Percentiles rank a stretch among this genome's conserved stretches.
Conservation (phyloP, 2,888 invertebrate genomes). For the Diloba caeruleocephala region DNA sequence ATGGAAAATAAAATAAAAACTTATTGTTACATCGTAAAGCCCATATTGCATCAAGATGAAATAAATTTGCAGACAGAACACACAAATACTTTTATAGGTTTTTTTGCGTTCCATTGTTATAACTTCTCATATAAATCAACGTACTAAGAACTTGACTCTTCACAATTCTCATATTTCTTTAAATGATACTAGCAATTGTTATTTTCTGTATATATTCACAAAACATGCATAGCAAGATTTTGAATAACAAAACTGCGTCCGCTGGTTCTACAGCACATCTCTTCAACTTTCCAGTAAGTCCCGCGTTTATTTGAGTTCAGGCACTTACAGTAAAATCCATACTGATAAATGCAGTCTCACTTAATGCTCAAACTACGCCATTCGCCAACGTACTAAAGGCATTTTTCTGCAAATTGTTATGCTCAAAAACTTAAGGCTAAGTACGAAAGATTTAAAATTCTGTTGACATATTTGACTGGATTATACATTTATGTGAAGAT, state of each 20-base stretch:
- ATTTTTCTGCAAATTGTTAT: constrained; percentile 35
- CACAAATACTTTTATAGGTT: constrained; percentile 1
- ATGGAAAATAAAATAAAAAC: constrained; percentile 28
- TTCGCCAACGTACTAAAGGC: constrained; percentile 18
- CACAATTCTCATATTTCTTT: not conserved
- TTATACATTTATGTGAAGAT: constrained; percentile 13
- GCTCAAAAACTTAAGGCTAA: constrained; percentile 26
- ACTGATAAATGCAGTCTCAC: constrained; percentile 45
- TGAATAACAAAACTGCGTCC: constrained; percentile 2
- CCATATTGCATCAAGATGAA: constrained; percentile 9
- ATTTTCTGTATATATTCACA: constrained; percentile 11
- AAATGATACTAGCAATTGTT: not conserved
- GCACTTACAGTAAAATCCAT: constrained; percentile 44
- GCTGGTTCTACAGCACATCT: constrained; percentile 21
- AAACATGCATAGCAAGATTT: constrained; percentile 17
- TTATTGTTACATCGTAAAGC: constrained; percentile 6
- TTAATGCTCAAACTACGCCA: constrained; percentile 40
- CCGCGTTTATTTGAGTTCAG: constrained; percentile 48
- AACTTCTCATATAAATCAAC: not conserved
- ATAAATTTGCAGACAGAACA: constrained; percentile 2
- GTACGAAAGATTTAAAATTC: constrained; percentile 16
- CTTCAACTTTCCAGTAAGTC: constrained; percentile 34
- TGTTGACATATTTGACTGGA: constrained; percentile 17
- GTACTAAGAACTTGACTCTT: not conserved
- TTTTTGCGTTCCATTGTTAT: constrained; percentile 3